A percentile compares a stretch with the other conserved stretches of the same genome.
Conservation (phyloP, 2,888 invertebrate species). For the Psococerastis gibbosa region DNA sequence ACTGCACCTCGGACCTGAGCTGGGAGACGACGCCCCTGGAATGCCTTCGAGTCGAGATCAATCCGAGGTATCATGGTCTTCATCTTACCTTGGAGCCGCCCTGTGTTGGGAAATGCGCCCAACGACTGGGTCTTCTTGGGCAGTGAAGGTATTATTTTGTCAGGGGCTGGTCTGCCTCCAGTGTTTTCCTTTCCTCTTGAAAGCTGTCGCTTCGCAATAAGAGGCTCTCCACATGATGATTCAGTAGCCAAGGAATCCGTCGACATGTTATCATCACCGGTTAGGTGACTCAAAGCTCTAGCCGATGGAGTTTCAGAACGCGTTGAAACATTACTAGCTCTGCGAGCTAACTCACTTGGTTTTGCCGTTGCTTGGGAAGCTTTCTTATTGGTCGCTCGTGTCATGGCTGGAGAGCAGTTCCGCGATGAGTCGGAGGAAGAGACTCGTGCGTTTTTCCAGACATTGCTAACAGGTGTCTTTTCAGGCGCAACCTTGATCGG, state of each 20-base stretch:
- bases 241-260: slow-evolving; percentile 26
- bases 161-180: slow-evolving; percentile 7
- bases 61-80: slow-evolving; percentile 1
- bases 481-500: slow-evolving; percentile 20
- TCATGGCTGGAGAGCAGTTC: slow-evolving; percentile 44
- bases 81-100: slow-evolving; percentile 22
- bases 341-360: slow-evolving; percentile 22
- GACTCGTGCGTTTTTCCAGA: slow-evolving; percentile 24
- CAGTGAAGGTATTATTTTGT: slow-evolving; percentile 4
- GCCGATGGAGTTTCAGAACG: slow-evolving; percentile 26
- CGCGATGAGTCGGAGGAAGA: slow-evolving; percentile 48
- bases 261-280: slow-evolving; percentile 23
- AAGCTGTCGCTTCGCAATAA: slow-evolving; percentile 4
- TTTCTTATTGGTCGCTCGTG: slow-evolving; percentile 25
- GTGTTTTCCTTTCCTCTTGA: slow-evolving; percentile 12
- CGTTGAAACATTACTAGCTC: slow-evolving; percentile 26
- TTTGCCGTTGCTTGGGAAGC: slow-evolving; percentile 23
- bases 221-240: slow-evolving; percentile 13
- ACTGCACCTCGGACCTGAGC: neutral
- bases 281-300: slow-evolving; percentile 15
- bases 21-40: too few relatives aligned
- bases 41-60: neutral
- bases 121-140: slow-evolving; percentile 18
- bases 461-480: slow-evolving; percentile 14
- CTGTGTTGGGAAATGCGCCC: slow-evolving; percentile 26